Evolutionary conservation across 2,113 vertebrate species (phyloP).

Genomic region (Onychorhynchus coronatus): DNA sequence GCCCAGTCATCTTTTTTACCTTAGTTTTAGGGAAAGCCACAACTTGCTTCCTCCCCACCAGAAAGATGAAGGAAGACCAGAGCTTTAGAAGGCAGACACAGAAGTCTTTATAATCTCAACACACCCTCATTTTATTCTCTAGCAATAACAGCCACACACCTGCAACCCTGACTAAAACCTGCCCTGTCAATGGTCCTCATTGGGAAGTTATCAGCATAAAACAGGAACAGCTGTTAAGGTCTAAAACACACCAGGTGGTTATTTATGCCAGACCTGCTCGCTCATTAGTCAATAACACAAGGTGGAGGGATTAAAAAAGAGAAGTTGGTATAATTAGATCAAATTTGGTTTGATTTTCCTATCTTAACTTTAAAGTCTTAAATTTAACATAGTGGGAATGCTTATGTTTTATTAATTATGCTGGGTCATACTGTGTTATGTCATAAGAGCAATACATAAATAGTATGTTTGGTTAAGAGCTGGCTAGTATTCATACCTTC

Average conservation of each 20-base stretch:
- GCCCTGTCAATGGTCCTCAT: not conserved
- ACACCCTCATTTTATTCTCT: not conserved
- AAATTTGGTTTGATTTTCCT: not conserved
- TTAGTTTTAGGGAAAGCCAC: not conserved
- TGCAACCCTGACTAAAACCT: not conserved
- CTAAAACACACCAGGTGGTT: not conserved
- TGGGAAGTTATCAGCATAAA: not conserved
- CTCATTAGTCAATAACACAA: not conserved
- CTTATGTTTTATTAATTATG: not conserved
- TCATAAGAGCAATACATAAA: not conserved
- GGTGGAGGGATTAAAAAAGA: not conserved
- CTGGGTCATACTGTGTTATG: accelerated
- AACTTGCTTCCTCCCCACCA: not conserved
- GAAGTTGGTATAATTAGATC: not conserved
- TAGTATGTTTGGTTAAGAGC: not conserved
- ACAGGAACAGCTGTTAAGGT: not conserved
- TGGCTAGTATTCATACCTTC: not conserved
- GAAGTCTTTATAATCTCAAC: not conserved
- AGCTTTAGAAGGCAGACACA: accelerated
- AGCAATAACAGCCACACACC: not conserved
- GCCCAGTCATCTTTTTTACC: not conserved
- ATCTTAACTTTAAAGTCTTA: not conserved
- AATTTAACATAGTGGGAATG: not conserved
- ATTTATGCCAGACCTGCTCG: not conserved
- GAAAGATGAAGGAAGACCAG: not conserved